Percentiles rank a stretch among this genome's conserved stretches.
Conservation (phyloP, 2,113 vertebrate genomes). For the Pontoporia blainvillei region DNA sequence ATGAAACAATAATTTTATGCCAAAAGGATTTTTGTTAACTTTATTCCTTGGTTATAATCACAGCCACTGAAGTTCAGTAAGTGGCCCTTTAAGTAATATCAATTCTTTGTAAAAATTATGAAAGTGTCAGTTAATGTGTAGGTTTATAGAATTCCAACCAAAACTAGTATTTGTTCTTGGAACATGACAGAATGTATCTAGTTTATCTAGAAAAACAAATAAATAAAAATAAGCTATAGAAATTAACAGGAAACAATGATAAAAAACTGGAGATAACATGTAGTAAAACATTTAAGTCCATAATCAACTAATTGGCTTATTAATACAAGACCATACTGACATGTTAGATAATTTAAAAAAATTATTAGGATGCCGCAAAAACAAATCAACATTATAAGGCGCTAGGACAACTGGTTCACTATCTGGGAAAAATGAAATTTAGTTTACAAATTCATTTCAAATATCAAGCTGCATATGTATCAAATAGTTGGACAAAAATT, state of each 20-base stretch:
- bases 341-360: background rate
- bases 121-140: background rate
- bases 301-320: background rate
- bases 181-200: background rate
- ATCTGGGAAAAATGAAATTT: background rate
- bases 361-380: background rate
- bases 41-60: background rate
- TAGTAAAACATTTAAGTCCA: background rate
- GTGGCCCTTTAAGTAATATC: background rate
- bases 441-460: slow-evolving; percentile 2
- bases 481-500: background rate
- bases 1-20: background rate
- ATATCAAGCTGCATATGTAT: background rate
- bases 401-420: background rate
- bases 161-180: slow-evolving; percentile 25
- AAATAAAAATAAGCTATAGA: background rate
- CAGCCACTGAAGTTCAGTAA: background rate
- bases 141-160: background rate
- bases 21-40: background rate
- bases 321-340: background rate
- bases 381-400: background rate
- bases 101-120: background rate
- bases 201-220: slow-evolving; percentile 15
- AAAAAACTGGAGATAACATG: background rate
- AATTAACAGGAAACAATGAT: background rate